phyloP scores from a whole-genome alignment of 2,797 vertebrate species.

The Sylvia borin region DNA sequence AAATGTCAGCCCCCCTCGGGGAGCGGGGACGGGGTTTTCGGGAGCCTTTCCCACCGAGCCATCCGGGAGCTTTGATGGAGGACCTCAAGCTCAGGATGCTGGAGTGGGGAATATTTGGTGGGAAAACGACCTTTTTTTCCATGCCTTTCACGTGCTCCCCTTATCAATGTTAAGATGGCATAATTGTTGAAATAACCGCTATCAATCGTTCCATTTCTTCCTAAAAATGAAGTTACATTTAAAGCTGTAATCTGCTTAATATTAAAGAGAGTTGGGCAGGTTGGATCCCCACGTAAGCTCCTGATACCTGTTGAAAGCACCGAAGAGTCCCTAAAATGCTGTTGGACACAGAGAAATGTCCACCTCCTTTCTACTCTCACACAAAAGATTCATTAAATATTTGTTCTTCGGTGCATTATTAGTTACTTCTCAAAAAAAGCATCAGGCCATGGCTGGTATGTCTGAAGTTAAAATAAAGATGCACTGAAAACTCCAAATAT shows the following conservation, averaged over 20 bases:
- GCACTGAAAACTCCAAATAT: background rate
- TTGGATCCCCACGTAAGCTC: background rate
- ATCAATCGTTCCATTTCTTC: fast-evolving
- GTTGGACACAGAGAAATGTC: background rate
- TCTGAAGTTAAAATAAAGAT: background rate
- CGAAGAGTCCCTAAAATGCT: fast-evolving
- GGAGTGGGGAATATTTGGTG: too few relatives aligned
- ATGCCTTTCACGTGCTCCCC: background rate
- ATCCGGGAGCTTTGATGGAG: background rate
- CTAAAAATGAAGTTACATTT: background rate
- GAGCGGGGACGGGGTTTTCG: background rate
- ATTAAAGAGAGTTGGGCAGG: background rate
- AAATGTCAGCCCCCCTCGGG: background rate
- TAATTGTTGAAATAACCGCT: background rate
- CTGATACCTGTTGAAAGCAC: background rate
- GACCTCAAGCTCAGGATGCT: background rate
- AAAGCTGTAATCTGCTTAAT: background rate
- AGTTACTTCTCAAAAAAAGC: background rate
- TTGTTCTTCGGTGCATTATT: fast-evolving
- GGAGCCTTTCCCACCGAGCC: background rate
- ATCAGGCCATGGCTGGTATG: background rate
- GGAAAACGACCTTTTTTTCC: background rate
- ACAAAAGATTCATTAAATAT: background rate
- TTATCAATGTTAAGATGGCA: background rate
- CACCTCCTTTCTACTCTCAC: background rate